These are phyloP conservation scores for Colletes latitarsis DNA, from an alignment of 1,140 invertebrate species.

Conservation along the genomic window DNA sequence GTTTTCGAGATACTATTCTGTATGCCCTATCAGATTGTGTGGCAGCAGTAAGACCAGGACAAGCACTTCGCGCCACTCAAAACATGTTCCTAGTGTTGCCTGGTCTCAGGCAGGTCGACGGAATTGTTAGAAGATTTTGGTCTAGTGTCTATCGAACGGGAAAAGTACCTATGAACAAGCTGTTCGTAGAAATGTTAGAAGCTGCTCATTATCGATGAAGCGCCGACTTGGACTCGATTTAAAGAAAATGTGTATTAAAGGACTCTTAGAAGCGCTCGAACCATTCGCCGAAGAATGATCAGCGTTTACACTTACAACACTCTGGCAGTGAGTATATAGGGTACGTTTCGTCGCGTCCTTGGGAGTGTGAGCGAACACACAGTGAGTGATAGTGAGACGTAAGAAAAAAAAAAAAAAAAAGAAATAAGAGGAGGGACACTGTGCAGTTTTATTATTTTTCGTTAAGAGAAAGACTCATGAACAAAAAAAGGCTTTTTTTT, in stretches of 20 bases:
- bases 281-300: background rate
- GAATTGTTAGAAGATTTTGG: constrained; percentile 95
- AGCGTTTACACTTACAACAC: constrained; percentile 17
- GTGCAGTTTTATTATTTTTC: constrained; percentile 32
- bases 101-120: constrained; percentile 93
- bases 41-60: constrained; percentile 87
- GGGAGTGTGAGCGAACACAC: background rate
- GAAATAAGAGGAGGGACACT: background rate
- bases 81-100: constrained; percentile 95
- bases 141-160: constrained; percentile 92
- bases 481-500: constrained; percentile 51
- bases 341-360: background rate
- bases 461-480: constrained; percentile 13
- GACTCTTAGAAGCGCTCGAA: background rate
- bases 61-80: constrained; percentile 87
- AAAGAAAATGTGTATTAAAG: constrained; percentile 4
- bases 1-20: constrained; percentile 93
- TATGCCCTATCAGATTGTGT: constrained; percentile 93
- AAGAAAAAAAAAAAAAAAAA: background rate
- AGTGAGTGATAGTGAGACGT: constrained; percentile 53
- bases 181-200: constrained; percentile 98
- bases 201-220: constrained; percentile 80
- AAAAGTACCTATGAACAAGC: constrained; percentile 96
- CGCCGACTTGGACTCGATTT: constrained; percentile 2
- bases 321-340: constrained; percentile 1